Conservation (phyloP, 2,888 invertebrate genomes). For the Terebella lapidaria region DNA sequence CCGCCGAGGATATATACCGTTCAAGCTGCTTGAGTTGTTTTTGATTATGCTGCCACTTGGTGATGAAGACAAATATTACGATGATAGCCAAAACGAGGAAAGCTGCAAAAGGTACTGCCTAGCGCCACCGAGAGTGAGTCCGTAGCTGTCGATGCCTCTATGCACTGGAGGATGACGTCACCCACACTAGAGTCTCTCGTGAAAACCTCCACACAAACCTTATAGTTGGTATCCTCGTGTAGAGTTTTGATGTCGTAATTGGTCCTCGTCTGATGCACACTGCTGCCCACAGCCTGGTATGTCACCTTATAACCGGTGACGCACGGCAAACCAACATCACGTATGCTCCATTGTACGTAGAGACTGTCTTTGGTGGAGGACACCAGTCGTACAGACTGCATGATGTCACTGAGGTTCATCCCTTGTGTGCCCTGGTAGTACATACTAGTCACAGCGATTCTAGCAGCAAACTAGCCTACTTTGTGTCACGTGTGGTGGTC, state of each 20-base stretch:
- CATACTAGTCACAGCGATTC: too few species aligned
- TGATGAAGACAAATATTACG: constrained; percentile 27
- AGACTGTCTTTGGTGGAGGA: not conserved
- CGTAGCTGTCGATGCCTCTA: constrained; percentile 22
- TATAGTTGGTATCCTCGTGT: constrained; percentile 27
- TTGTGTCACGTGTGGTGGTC: too few species aligned
- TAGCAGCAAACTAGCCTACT: too few species aligned
- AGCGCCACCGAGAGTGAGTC: constrained; percentile 28
- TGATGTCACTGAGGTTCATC: not conserved
- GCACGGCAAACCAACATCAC: not conserved
- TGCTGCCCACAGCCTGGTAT: constrained; percentile 26
- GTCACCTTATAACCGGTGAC: not conserved
- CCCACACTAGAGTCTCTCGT: constrained; percentile 7
- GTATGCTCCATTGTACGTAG: not conserved
- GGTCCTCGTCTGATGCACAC: constrained; percentile 5
- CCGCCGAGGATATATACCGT: constrained; percentile 1
- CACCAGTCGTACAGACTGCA: not conserved
- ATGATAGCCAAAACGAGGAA: constrained; percentile 29
- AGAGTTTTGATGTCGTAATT: constrained; percentile 24
- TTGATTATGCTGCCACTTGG: constrained; percentile 27
- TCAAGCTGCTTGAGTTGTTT: constrained; percentile 13
- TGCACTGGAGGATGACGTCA: constrained; percentile 13
- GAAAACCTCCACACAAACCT: constrained; percentile 22
- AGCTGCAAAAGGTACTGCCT: constrained; percentile 29
- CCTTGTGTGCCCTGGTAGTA: too few species aligned